A percentile compares a stretch with the other conserved stretches of the same genome.
Evolutionary conservation across 1,140 invertebrate genomes (phyloP).

Genomic region (Physella acuta): DNA sequence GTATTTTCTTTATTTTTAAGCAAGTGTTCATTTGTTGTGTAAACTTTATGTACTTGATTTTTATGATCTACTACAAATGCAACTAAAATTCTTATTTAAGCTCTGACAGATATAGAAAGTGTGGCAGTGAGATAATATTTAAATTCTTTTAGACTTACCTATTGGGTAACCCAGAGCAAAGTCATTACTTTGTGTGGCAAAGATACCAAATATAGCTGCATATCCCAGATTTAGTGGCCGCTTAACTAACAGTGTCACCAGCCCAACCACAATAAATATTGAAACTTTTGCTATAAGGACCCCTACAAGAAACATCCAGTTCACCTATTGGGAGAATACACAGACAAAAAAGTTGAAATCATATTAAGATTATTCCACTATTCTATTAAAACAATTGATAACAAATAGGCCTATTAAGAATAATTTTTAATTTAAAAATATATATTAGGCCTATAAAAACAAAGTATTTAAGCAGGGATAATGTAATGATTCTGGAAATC

Average conservation of each 20-base stretch:
- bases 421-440: no score
- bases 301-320: conserved; percentile 86
- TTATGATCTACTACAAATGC: no score
- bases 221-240: conserved; percentile 76
- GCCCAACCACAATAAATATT: conserved; percentile 80
- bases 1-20: no score
- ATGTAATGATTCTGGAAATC: background rate
- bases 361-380: no score
- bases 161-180: conserved; percentile 96
- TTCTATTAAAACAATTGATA: no score
- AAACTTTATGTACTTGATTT: no score
- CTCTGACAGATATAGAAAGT: background rate
- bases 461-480: background rate
- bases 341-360: no score
- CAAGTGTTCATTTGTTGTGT: no score
- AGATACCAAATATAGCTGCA: conserved; percentile 90
- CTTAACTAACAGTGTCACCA: conserved; percentile 77
- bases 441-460: background rate
- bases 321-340: no score
- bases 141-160: conserved; percentile 67
- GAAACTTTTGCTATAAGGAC: conserved; percentile 83
- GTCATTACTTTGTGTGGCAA: conserved; percentile 96
- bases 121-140: no score
- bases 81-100: no score
- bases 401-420: no score